Base-by-base conservation (phyloP, 2,888 invertebrate genomes). In the Emmelina monodactyla region DNA sequence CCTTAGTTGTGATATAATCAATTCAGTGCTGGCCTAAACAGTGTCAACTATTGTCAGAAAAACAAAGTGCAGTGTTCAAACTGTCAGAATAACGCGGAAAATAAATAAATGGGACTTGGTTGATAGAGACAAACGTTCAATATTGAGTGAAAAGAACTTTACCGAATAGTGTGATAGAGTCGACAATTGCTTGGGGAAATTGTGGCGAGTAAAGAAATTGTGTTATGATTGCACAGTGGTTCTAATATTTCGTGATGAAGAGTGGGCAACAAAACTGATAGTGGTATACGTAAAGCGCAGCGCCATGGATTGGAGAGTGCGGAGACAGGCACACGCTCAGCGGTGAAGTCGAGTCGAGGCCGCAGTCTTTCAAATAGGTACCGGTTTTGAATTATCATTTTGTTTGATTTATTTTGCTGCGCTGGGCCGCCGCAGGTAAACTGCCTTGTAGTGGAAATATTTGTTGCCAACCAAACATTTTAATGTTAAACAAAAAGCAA, bases 311-410 rank as follows among this genome's bases (percentile, higher is more conserved):
- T 68, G 68, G 62, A 64, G 62, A 59, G 63, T 66, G 47, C 53
- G 62, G 53, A 67, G 66, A 55, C 58, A 55, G 57, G 53, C 55
- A 48, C 53, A 55, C 54, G 54, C 58, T 48, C 52, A 51, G 58
- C 64, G 66, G 59, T 71, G 71, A 72, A 73, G 67, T 62, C 58
- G 55, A 62, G 60, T 68, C 68, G 72, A 69, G 69, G 64, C 67
- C 62, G 58, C 63, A 62, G 53, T 66, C 71, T 76, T 75, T 73
- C 53, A 71, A 72, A 67, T 65, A 76, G 73, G 78, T 78, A 79
- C 78, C 75, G 75, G 78, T 79, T 79, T 76, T 72, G 62, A 61
- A 63, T 72, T 72, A 72, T 76, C 65, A 71, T 76, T 73, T 73
- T 71, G 66, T 75, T 75, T 72, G 71, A 75, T 73, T 76, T 75